Base-by-base conservation (phyloP, 2,888 invertebrate genomes). In the Drosophila villosipedis region DNA sequence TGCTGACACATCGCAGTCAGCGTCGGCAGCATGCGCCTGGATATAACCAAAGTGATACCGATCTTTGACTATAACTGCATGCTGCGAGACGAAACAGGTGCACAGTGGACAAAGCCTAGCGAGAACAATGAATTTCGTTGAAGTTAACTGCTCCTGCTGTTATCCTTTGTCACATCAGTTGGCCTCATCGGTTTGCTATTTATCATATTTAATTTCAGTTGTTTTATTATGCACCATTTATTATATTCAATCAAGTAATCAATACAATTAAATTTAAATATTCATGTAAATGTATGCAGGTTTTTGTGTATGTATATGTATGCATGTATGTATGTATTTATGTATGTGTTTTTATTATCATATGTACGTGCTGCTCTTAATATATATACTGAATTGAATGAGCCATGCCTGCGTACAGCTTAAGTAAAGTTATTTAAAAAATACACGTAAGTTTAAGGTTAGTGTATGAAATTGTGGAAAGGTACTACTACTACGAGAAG, bases 341-440 rank as follows among this genome's bases (percentile, higher is more conserved):
- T 60, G 54, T 60, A 50, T 66, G 49, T 72, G 64, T 35, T 52
- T 43, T 43, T 59, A 64, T 25, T 65, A 63, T 55, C 39, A 53
- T 64, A 66, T 73, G 66, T 61, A 52, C 59, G 58, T 71, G 70
- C 64, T 76, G 69, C 74, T 89, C 79, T 79, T 67, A 64, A 52
- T 68, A 57, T 80, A 73, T 79, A 73, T 79, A 76, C 79, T 81
- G 72, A 73, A 74, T 84, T n/a, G 39, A 25, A 87, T 65, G 71
- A 65, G 63, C 33, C 30, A 53, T 65, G 62, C 67, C 58, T 60
- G 70, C 64, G 71, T 50, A 59, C 39, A 62, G 62, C 65, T 68
- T 76, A 80, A 67, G 62, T 49, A 67, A 70, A 52, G 37, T 58
- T 70, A 59, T 57, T 73, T 55, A 70, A 75, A 78, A 80, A 80